Base-by-base conservation (phyloP, 2,888 invertebrate species). In the Leistus spinibarbis region DNA sequence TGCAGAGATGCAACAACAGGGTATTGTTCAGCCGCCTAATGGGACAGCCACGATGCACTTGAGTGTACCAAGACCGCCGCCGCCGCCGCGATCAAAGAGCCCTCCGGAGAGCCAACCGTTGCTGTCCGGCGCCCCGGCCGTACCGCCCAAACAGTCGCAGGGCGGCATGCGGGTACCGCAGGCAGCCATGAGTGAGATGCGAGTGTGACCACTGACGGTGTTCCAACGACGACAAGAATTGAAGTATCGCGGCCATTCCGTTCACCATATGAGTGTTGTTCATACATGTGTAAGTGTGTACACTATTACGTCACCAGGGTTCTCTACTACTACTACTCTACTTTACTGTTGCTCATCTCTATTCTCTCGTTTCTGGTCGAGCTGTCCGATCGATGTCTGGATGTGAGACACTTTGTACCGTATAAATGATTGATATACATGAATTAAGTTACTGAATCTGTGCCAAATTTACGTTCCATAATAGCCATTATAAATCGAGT, bases 141-240 rank as follows among this genome's bases (percentile, higher is more conserved):
- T 87, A 85, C 82, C 82, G 69, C 82, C 87, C 85, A 83, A 83
- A 74, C 81, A 79, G 27, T 84, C 85, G 54, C 86, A 86, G 76
- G 88, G 89, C 76, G 87, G 88, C 76, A 88, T 90, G 82, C 88
- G 89, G 84, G 90, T 93, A 84, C 93, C 93, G 68, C 93, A 94
- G 84, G 94, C 94, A 79, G 93, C 94, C 77, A 94, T 95, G 87
- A 94, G 93, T 85, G 95, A 95, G 88, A 95, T 95, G 95, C 89
- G 95, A 86, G 95, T 95, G 91, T 95, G 95, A 95, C 93, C 75
- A 27, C 23, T 60, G 22, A 64, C 20, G 5, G 5, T 40, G 64
- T 64, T 64, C 60, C 60, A 60, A 60, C 64, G 23, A 7, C 64
- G 24, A 23, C 22, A 13, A 64, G 53, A n/a, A 54, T 60, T 74